Evolutionary conservation across 2,113 vertebrate genomes (phyloP), one percentile per base, ranked within the genome.

Genomic region (Colossoma macropomum): DNA sequence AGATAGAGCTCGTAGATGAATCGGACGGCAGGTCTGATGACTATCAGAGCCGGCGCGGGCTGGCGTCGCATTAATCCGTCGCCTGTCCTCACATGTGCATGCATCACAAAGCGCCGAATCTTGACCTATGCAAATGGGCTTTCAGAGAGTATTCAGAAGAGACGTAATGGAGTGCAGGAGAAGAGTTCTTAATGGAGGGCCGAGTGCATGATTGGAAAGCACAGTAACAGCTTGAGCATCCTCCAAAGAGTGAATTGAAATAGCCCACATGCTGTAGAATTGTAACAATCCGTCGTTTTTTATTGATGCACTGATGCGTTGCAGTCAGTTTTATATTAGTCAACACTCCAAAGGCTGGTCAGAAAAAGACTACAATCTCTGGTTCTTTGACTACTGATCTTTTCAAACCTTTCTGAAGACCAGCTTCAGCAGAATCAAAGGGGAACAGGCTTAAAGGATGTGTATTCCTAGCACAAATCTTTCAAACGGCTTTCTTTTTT

Each of bases 41-140:
- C 72, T 62, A 63, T 34, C 30, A 56, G 41, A 68, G 21, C 30
- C 60, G 50, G 50, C 17, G 1, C 50, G 16, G 50, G 50, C 50
- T 15, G 62, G 60, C 16, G 75, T 62, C 81, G 54, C 80, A 83
- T 23, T 71, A 82, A 79, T 75, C 71, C 27, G 62, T 69, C 56
- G 69, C 65, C 70, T 78, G 75, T 66, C 62, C 48, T 78, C 52
- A n/a, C 62, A 56, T 62, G 65, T 63, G 62, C 74, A 77, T 66
- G 59, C 65, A 41, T 82, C 76, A 82, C 62, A 85, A 82, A 56
- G 70, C 72, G 34, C 80, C 25, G 71, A 63, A 82, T 85, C 79
- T 82, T 82, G 69, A 85, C 84, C 79, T 82, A 85, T 85, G 79
- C 75, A 82, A 85, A 82, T 82, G 75, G 76, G n/a, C 59, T 81